Evolutionary conservation across 2,888 invertebrate genomes (phyloP).

Genomic region (Cephonodes hylas): DNA sequence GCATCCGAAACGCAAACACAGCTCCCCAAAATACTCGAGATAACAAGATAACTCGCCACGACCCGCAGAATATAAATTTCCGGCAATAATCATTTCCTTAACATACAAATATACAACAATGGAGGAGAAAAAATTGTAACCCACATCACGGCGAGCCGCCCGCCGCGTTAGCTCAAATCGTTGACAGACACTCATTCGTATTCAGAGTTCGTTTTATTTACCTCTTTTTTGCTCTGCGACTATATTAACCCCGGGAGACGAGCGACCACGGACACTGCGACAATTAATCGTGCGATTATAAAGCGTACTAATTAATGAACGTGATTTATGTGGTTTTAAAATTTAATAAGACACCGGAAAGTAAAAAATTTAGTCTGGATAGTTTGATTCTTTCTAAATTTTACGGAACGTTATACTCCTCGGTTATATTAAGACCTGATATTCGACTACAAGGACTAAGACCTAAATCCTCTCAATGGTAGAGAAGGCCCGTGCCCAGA

Average conservation of each 20-base stretch:
- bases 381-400: no score
- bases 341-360: no score
- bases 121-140: background rate
- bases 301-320: background rate
- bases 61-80: conserved; percentile 3
- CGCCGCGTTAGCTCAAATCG: conserved; percentile 13
- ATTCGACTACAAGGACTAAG: no score
- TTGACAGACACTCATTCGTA: conserved; percentile 22
- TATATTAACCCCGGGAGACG: background rate
- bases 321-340: no score
- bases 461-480: no score
- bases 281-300: background rate
- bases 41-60: background rate
- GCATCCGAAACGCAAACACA: background rate
- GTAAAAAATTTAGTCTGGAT: no score
- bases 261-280: background rate
- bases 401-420: no score
- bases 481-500: no score
- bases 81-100: conserved; percentile 7
- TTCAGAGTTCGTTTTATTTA: conserved; percentile 28
- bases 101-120: conserved; percentile 8
- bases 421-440: no score
- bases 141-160: conserved; percentile 6
- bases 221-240: conserved; percentile 20
- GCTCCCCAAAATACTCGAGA: background rate